These are phyloP conservation scores for Hippasteria phrygiana DNA, from an alignment of 53 echinoderm and acorn worm genomes.

Conservation along the genomic window DNA sequence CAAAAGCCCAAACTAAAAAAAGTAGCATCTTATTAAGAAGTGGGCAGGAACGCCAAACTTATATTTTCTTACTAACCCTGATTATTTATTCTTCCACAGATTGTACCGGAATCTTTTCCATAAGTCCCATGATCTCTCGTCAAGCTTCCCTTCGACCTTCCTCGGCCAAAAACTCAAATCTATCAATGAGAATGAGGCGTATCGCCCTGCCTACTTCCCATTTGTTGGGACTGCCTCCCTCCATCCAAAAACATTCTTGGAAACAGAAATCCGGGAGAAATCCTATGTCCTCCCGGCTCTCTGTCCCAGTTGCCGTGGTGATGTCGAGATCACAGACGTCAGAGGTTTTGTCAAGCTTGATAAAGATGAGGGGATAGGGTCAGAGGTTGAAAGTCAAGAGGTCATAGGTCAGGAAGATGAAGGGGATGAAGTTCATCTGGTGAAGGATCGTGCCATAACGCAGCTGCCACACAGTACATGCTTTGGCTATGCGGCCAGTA, in stretches of 20 bases:
- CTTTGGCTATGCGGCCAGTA: constrained; percentile 78
- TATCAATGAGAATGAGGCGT: background rate
- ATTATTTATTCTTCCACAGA: constrained; percentile 31
- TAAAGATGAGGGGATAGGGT: constrained; percentile 27
- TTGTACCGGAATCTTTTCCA: constrained; percentile 69
- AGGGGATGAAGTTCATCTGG: background rate
- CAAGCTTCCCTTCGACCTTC: constrained; percentile 73
- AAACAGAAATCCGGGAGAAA: constrained; percentile 74
- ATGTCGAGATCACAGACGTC: background rate
- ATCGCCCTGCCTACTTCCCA: constrained; percentile 74
- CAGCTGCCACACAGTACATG: constrained; percentile 47
- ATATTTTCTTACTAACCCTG: background rate
- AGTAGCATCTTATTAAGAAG: too few relatives aligned
- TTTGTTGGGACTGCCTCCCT: constrained; percentile 81
- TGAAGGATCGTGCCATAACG: constrained; percentile 34
- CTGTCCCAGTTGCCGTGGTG: constrained; percentile 79
- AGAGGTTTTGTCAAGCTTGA: constrained; percentile 28
- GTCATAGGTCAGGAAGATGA: constrained; percentile 20
- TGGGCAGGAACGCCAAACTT: too few relatives aligned
- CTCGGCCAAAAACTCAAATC: constrained; percentile 47
- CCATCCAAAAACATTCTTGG: constrained; percentile 81
- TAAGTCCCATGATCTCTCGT: constrained; percentile 65
- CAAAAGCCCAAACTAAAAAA: too few relatives aligned
- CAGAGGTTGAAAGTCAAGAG: constrained; percentile 31
- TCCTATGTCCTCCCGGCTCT: constrained; percentile 70